A percentile compares a stretch with the other conserved stretches of the same genome.
phyloP scores from a whole-genome alignment of 2,113 vertebrate species.

The Eurypyga helias region DNA sequence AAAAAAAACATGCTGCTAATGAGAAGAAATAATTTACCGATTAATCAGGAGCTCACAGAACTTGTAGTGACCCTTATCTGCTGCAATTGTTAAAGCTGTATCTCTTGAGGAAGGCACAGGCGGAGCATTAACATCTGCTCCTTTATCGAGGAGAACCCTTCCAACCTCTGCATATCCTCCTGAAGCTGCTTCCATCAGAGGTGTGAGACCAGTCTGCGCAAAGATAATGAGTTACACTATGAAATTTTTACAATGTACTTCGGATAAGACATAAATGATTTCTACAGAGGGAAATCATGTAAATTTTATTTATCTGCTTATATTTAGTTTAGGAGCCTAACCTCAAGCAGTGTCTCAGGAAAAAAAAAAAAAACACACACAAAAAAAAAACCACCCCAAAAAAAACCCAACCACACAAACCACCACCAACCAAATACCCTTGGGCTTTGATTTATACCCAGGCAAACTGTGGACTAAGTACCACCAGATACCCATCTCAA shows the following conservation, averaged over 20 bases:
- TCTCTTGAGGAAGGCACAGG: conserved; percentile 98
- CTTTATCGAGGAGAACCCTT: conserved; percentile 96
- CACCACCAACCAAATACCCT: background rate
- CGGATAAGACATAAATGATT: background rate
- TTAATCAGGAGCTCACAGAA: conserved; percentile 99
- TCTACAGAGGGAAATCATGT: background rate
- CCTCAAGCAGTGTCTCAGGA: background rate
- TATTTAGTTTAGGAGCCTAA: background rate
- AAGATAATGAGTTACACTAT: background rate
- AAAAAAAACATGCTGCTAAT: background rate
- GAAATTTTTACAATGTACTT: background rate
- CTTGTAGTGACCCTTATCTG: conserved; percentile 99
- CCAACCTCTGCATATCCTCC: conserved; percentile 98
- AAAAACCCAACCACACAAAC: background rate
- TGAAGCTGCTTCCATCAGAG: conserved; percentile 97
- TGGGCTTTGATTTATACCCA: conserved; percentile 6
- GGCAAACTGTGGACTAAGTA: conserved; percentile 14
- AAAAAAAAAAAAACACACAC: background rate
- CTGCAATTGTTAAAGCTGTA: conserved; percentile 97
- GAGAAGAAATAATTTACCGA: conserved; percentile 74
- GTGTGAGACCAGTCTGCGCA: conserved; percentile 93
- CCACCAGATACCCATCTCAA: conserved; percentile 10
- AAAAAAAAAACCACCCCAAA: background rate
- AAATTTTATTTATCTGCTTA: background rate
- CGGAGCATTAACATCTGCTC: conserved; percentile 96